Evolutionary conservation across 2,888 invertebrate species (phyloP).

Genomic region (Cerastoderma edule): DNA sequence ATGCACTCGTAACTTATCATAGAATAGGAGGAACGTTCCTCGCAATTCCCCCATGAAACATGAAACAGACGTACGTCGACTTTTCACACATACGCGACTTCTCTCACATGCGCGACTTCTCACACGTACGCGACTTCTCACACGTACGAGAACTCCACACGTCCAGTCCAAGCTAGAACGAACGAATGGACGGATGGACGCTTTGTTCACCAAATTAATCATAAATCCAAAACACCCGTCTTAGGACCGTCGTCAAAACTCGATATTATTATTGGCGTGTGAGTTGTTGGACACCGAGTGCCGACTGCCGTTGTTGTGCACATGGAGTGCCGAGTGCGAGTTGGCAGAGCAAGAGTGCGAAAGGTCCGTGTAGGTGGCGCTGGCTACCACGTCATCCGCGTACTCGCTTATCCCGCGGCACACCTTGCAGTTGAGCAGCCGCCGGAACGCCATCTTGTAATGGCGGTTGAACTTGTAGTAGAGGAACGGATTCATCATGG

Average conservation of each 20-base stretch:
- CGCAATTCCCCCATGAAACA: too few relatives aligned
- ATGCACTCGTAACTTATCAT: too few relatives aligned
- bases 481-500: constrained; percentile 76
- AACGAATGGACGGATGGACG: too few relatives aligned
- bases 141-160: too few relatives aligned
- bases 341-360: constrained; percentile 58
- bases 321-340: constrained; percentile 53
- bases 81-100: too few relatives aligned
- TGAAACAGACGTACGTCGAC: too few relatives aligned
- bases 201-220: too few relatives aligned
- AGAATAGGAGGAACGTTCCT: too few relatives aligned
- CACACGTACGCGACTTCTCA: too few relatives aligned
- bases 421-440: constrained; percentile 72
- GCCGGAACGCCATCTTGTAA: constrained; percentile 76
- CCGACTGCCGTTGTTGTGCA: constrained; percentile 42
- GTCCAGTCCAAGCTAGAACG: too few relatives aligned
- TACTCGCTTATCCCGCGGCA: constrained; percentile 76
- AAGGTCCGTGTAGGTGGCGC: constrained; percentile 55
- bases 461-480: constrained; percentile 76
- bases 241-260: constrained; percentile 55
- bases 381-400: constrained; percentile 68
- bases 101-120: too few relatives aligned
- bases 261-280: constrained; percentile 57
- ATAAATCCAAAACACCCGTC: too few relatives aligned
- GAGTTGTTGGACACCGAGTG: constrained; percentile 42